phyloP scores from a whole-genome alignment of 2,888 invertebrate species.

The Drosophila colorata region DNA sequence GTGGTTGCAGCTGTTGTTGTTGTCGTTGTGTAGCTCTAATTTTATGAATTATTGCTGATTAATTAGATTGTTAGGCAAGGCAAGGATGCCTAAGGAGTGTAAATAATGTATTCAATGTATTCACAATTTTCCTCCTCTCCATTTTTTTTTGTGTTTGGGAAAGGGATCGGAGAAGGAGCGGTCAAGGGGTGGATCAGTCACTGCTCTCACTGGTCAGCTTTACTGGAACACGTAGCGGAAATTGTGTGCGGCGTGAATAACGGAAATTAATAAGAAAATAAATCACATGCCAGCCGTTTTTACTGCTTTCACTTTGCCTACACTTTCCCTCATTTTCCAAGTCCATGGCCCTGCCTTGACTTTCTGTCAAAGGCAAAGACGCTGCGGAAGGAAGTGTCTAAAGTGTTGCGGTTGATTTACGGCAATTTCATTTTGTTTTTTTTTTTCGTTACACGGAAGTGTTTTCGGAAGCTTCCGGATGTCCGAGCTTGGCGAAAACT shows the following conservation, averaged over 20 bases:
- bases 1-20: slow-evolving; percentile 16
- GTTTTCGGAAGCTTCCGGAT: slow-evolving; percentile 58
- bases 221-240: slow-evolving; percentile 60
- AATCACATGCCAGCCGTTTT: slow-evolving; percentile 66
- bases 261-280: slow-evolving; percentile 76
- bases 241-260: slow-evolving; percentile 68
- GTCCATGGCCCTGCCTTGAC: slow-evolving; percentile 35
- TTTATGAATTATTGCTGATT: slow-evolving; percentile 74
- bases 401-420: slow-evolving; percentile 70
- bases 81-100: slow-evolving; percentile 33
- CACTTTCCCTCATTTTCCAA: slow-evolving; percentile 18
- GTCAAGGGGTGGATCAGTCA: not conserved
- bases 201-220: slow-evolving; percentile 41
- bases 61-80: slow-evolving; percentile 66
- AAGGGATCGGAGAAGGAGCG: not conserved
- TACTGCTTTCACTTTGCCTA: slow-evolving; percentile 30
- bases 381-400: slow-evolving; percentile 64
- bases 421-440: slow-evolving; percentile 36
- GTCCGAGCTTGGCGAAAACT: slow-evolving; percentile 43
- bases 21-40: slow-evolving; percentile 57
- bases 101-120: slow-evolving; percentile 56
- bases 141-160: slow-evolving; percentile 8
- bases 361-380: slow-evolving; percentile 55
- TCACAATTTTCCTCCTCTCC: slow-evolving; percentile 18
- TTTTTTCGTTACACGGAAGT: slow-evolving; percentile 41